Evolutionary conservation across 2,113 vertebrate species (phyloP), one percentile per base, ranked within the genome.

Genomic region (Spilogale gracilis): DNA sequence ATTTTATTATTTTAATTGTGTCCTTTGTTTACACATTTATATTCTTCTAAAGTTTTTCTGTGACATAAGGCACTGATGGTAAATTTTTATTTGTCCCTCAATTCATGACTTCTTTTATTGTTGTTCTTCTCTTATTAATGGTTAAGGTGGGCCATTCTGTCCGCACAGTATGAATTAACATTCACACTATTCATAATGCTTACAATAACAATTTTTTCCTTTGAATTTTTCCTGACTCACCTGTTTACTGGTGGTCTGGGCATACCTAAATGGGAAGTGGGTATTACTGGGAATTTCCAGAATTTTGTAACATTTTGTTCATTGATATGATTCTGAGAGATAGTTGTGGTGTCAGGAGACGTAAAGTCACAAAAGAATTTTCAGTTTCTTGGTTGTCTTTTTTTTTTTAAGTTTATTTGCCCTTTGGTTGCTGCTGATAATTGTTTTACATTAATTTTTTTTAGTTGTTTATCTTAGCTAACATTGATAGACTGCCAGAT

Each of bases 1-100:
- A n/a, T 67, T 81, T 81, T 92, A 65, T 84, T 95, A 11, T 82
- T 95, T 91, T 83, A 94, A 71, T 23, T 82, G 56, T 23, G 10
- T n/a, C 52, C 5, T 93, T 86, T 21, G 32, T 73, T 58, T 79
- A 92, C 84, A 71, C 84, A 38, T 88, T 78, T 21, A 83, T 67
- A 45, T 32, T 96, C 17, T 73, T 69, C 48, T 9, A 65, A 88
- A 81, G 27, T 0, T 65, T 94, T 95, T 45, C 76, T 69, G 30
- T 74, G 67, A 60, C 13, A n/a, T 25, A 25, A 91, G 38, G 17
- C 20, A 13, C 56, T 61, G 54, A 79, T 0, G n/a, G 20, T 25
- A 52, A 93, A 80, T 80, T 80, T 78, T 63, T 30, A 1, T 58
- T 30, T 50, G 10, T 86, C 60, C 27, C 50, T 50, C 67, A 61